These are phyloP conservation scores for Pelagia noctiluca DNA, from an alignment of 30 jellyfish, hydroid and myxozoan genomes.

Conservation along the genomic window DNA sequence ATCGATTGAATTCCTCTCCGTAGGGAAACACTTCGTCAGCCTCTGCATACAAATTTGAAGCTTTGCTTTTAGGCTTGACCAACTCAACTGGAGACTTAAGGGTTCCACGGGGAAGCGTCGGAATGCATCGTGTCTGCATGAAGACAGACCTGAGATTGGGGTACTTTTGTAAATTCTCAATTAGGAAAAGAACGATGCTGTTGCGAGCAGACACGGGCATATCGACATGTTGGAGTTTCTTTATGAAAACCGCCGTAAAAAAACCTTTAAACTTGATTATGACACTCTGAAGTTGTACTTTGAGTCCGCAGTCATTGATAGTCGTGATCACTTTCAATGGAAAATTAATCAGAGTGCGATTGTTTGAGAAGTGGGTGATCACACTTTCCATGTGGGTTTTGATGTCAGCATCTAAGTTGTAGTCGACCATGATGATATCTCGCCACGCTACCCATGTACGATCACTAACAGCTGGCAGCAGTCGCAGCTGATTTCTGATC, in stretches of 20 bases:
- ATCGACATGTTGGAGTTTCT: background rate
- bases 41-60: constrained; percentile 36
- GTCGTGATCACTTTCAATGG: constrained; percentile 21
- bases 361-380: background rate
- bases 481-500: background rate
- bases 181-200: constrained; percentile 8
- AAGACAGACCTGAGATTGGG: background rate
- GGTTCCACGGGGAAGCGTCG: constrained; percentile 49
- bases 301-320: constrained; percentile 22
- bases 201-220: constrained; percentile 25
- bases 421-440: constrained; percentile 13
- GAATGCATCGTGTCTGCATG: constrained; percentile 15
- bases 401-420: background rate
- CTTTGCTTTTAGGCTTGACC: constrained; percentile 63
- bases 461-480: background rate
- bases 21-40: constrained; percentile 75
- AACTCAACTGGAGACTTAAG: constrained; percentile 38
- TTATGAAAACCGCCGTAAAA: constrained; percentile 19
- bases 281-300: background rate
- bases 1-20: background rate
- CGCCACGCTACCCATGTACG: constrained; percentile 31
- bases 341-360: constrained; percentile 1
- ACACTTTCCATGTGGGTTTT: constrained; percentile 4
- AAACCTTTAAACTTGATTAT: constrained; percentile 8
- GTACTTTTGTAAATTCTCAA: background rate